Evolutionary conservation across 1,140 invertebrate species (phyloP).

Genomic region (Aphelinus atriplicis): DNA sequence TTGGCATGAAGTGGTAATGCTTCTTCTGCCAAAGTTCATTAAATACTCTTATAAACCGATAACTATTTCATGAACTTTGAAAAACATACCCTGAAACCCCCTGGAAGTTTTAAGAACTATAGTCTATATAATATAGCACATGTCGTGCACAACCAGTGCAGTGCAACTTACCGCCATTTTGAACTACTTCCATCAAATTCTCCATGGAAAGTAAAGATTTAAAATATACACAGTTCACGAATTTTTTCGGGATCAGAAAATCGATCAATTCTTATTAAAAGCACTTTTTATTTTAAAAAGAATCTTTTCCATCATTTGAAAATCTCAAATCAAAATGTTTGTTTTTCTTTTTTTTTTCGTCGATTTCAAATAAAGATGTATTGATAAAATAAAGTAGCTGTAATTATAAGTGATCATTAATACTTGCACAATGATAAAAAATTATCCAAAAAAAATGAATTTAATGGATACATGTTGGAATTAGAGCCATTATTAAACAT

Average conservation of each 20-base stretch:
- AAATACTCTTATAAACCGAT: too few relatives aligned
- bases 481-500: too few relatives aligned
- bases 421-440: too few relatives aligned
- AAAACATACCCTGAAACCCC: constrained; percentile 48
- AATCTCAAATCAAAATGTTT: too few relatives aligned
- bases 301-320: constrained; percentile 15
- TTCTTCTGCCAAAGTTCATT: constrained; percentile 28
- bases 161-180: constrained; percentile 66
- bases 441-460: too few relatives aligned
- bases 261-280: constrained; percentile 6
- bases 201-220: constrained; percentile 50
- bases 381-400: too few relatives aligned
- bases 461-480: too few relatives aligned
- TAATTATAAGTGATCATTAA: too few relatives aligned
- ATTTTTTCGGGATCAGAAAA: too few relatives aligned
- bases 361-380: too few relatives aligned
- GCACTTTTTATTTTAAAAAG: not conserved
- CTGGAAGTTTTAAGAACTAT: constrained; percentile 43
- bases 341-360: too few relatives aligned
- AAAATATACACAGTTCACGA: not conserved
- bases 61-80: not conserved
- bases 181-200: constrained; percentile 67
- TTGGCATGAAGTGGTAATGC: constrained; percentile 35
- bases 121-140: constrained; percentile 44
- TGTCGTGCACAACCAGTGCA: constrained; percentile 44